Evolutionary conservation across 2,888 invertebrate species (phyloP), one percentile per base, ranked within the genome.

Genomic region (Drosophila flavopinicola): DNA sequence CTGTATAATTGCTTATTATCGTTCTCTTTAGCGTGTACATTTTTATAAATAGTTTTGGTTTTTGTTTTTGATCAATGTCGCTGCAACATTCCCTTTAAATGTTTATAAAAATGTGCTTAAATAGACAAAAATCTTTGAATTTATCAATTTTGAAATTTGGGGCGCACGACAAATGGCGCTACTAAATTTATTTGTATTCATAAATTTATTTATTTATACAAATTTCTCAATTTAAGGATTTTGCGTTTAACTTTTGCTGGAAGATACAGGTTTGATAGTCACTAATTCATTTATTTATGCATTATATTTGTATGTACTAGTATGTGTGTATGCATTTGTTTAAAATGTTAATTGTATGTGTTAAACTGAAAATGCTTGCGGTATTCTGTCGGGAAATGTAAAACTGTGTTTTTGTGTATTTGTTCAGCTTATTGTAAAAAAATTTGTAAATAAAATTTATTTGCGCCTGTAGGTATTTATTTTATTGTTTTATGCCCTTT

Each of bases 251-350:
- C 84, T 68, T 88, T 82, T 66, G 75, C 84, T 90, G 90, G 90
- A 91, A 90, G 90, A 90, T 90, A 89, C 89, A 85, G 87, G 90
- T 90, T 89, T 91, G 91, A 90, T 90, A 90, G 90, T 90, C 90
- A 90, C 89, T 90, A 90, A 90, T 90, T 89, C 77, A 69, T 69
- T 85, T 85, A 85, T 84, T 87, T 61, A 83, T 79, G 79, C 63
- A 70, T 74, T 71, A 59, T 51, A 47, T 58, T 68, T 66, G 49
- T 59, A 38, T 63, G 60, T 58, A 65, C 23, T 71, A 70, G 54
- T 59, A 70, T 67, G 67, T 59, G 49, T 67, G 56, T 67, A 45
- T 80, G 56, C 53, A 30, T 35, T 70, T 58, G 63, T 70, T 85
- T 61, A 78, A 80, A 77, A 74, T 53, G 48, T 66, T 30, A 53